Conservation (phyloP, 2,888 invertebrate genomes). For the Stegana nigrithorax region DNA sequence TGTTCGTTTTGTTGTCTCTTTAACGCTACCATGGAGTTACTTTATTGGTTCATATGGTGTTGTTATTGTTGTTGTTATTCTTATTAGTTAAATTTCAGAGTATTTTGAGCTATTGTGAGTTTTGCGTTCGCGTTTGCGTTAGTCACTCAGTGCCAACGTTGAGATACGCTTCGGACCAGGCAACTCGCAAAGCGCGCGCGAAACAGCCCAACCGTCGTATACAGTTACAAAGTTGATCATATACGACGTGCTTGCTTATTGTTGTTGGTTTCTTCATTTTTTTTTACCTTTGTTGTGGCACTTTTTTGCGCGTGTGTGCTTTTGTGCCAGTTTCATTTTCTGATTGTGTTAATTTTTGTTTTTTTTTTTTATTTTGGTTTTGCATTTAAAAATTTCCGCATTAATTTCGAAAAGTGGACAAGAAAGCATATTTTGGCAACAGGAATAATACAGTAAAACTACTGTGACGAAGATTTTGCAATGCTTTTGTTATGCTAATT, state of each 20-base stretch:
- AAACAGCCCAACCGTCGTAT: too few species aligned
- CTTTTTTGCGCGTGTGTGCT: conserved; percentile 25
- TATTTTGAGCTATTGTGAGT: too few species aligned
- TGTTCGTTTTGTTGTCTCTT: conserved; percentile 25
- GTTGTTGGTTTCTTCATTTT: conserved; percentile 18
- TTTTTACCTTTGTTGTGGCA: not conserved
- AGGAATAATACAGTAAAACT: too few species aligned
- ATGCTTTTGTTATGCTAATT: too few species aligned
- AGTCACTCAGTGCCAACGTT: conserved; percentile 56
- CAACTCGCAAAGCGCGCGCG: too few species aligned
- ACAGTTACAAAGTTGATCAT: not conserved
- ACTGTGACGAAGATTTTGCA: too few species aligned
- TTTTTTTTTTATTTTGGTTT: not conserved
- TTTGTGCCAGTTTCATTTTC: conserved; percentile 10
- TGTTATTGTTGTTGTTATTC: not conserved
- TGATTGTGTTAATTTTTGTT: conserved; percentile 16
- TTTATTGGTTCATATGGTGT: not conserved
- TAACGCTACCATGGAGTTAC: not conserved
- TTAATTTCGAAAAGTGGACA: too few species aligned
- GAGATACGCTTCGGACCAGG: conserved; percentile 46
- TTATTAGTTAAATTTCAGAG: too few species aligned
- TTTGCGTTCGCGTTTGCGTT: conserved; percentile 40
- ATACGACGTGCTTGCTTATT: conserved; percentile 3
- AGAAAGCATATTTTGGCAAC: too few species aligned
- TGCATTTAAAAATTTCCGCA: conserved; percentile 7